These are phyloP conservation scores for Pygmarrhopalites habei DNA, from an alignment of 1,140 invertebrate genomes.

Conservation along the genomic window DNA sequence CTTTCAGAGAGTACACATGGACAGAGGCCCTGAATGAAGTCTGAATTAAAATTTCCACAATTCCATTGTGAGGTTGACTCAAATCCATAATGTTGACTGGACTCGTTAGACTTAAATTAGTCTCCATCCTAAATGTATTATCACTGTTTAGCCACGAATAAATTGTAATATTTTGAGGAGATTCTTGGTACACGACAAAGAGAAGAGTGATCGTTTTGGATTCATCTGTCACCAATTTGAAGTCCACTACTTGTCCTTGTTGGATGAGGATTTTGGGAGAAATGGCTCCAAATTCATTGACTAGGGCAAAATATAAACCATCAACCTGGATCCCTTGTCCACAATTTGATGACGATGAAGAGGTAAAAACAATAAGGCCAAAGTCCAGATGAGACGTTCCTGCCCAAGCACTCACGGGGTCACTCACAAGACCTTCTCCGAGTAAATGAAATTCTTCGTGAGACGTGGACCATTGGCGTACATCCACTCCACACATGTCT, in stretches of 20 bases:
- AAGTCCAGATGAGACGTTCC: neutral
- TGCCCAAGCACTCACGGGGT: conserved; percentile 3
- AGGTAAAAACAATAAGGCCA: conserved; percentile 11
- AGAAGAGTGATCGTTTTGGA: neutral
- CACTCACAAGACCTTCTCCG: neutral
- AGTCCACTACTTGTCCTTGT: neutral
- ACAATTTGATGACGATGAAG: neutral
- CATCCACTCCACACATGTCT: conserved; percentile 3
- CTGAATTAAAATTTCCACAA: neutral
- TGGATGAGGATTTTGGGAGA: neutral
- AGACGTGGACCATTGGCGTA: conserved; percentile 8
- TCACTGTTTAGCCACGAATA: neutral
- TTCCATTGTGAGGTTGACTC: neutral
- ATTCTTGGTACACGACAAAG: neutral
- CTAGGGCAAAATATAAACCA: neutral
- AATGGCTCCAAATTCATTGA: conserved; percentile 6
- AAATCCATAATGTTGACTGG: neutral
- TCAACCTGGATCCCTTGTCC: neutral
- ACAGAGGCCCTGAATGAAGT: neutral
- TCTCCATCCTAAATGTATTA: neutral
- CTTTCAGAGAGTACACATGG: neutral
- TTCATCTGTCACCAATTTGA: neutral
- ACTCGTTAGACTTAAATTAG: neutral
- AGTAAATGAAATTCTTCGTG: conserved; percentile 18
- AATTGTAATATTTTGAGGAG: neutral